These are phyloP conservation scores for Sarcophaga variegata DNA, from an alignment of 2,888 invertebrate species.

Conservation along the genomic window DNA sequence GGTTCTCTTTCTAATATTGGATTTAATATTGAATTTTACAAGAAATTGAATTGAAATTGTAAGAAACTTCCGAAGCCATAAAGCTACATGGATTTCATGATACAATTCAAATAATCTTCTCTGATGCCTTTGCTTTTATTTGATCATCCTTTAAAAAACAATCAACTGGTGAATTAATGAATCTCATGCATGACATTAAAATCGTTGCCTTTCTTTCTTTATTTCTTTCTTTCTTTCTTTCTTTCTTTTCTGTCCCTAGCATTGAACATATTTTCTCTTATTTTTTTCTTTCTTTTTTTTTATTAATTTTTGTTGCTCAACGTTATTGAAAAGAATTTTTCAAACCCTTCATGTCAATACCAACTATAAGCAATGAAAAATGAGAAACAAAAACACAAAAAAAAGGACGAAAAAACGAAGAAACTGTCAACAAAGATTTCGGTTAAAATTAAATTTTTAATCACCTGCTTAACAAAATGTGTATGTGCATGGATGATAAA, in stretches of 20 bases:
- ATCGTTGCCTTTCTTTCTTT: too few relatives aligned
- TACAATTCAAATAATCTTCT: too few relatives aligned
- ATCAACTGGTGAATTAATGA: neutral
- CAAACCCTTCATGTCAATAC: neutral
- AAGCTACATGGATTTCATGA: too few relatives aligned
- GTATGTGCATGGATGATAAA: neutral
- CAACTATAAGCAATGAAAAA: neutral
- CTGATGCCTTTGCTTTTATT: too few relatives aligned
- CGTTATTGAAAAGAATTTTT: neutral
- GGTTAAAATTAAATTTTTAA: conserved; percentile 55
- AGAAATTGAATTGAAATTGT: too few relatives aligned
- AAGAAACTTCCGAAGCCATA: too few relatives aligned
- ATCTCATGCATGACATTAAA: neutral
- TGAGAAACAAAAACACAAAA: too few relatives aligned
- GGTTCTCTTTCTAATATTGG: too few relatives aligned
- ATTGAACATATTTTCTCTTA: neutral
- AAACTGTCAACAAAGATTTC: conserved; percentile 9
- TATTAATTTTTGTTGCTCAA: neutral
- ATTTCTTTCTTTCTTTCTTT: neutral
- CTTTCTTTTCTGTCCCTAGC: neutral
- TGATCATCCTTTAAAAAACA: neutral
- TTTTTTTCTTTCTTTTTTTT: neutral
- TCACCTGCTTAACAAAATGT: conserved; percentile 30
- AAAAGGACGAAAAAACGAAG: neutral
- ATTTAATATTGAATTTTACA: too few relatives aligned